Evolutionary conservation across 1,140 invertebrate species (phyloP).

Genomic region (Drosophila ohnishii): DNA sequence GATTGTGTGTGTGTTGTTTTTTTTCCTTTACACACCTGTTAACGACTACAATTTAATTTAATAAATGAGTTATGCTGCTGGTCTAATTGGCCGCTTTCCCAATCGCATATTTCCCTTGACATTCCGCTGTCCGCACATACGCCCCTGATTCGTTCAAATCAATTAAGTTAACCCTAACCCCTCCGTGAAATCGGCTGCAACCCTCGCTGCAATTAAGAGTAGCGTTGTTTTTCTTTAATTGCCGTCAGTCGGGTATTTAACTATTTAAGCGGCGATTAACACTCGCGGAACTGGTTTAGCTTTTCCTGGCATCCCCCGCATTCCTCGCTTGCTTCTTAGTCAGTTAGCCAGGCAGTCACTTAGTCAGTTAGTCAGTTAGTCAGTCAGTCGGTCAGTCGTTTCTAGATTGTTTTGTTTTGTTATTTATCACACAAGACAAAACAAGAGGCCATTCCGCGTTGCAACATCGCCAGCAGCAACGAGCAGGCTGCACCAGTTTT

Average conservation of each 20-base stretch:
- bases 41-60: slow-evolving; percentile 20
- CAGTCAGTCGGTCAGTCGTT: slow-evolving; percentile 18
- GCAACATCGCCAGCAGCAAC: slow-evolving; percentile 28
- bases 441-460: slow-evolving; percentile 39
- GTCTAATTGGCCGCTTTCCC: slow-evolving; percentile 32
- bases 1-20: background rate
- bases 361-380: slow-evolving; percentile 8
- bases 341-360: background rate
- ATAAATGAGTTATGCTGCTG: slow-evolving; percentile 32
- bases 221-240: slow-evolving; percentile 58
- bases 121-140: slow-evolving; percentile 20
- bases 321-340: slow-evolving; percentile 1
- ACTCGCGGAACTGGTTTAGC: slow-evolving; percentile 67
- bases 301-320: slow-evolving; percentile 42
- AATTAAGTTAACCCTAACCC: slow-evolving; percentile 48
- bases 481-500: slow-evolving; percentile 54
- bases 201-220: slow-evolving; percentile 41
- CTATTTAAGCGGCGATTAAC: slow-evolving; percentile 57
- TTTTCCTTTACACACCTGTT: slow-evolving; percentile 8
- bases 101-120: slow-evolving; percentile 34
- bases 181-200: slow-evolving; percentile 19
- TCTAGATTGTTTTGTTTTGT: slow-evolving; percentile 43
- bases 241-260: slow-evolving; percentile 34
- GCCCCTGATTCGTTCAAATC: slow-evolving; percentile 39
- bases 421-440: slow-evolving; percentile 39